phyloP scores from a whole-genome alignment of 2,113 vertebrate genomes.

The Syngnathoides biaculeatus region DNA sequence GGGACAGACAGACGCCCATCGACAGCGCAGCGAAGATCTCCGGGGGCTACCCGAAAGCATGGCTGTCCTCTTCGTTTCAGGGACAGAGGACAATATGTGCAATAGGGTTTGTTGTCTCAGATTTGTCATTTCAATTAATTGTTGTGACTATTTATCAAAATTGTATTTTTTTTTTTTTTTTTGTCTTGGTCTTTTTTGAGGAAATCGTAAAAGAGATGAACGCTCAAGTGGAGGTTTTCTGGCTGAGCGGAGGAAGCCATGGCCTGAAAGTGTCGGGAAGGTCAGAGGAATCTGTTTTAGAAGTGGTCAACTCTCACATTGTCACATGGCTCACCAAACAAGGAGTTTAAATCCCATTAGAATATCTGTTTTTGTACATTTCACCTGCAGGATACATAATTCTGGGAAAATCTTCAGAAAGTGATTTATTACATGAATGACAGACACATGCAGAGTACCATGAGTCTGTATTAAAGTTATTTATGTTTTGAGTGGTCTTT shows the following conservation, averaged over 20 bases:
- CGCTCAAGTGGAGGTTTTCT: constrained; percentile 77
- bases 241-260: constrained; percentile 86
- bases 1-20: constrained; percentile 74
- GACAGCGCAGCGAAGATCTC: constrained; percentile 83
- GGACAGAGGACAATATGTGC: constrained; percentile 90
- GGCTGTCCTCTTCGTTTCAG: constrained; percentile 86
- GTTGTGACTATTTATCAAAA: background rate
- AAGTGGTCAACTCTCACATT: constrained; percentile 81
- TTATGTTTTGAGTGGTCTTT: too few species aligned
- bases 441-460: too few species aligned
- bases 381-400: too few species aligned
- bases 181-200: constrained; percentile 76
- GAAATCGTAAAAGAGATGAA: constrained; percentile 76
- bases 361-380: background rate
- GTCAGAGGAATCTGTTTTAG: constrained; percentile 76
- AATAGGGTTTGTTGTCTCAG: constrained; percentile 71
- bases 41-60: constrained; percentile 65
- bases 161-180: constrained; percentile 14
- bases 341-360: background rate
- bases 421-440: too few species aligned
- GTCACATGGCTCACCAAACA: constrained; percentile 77
- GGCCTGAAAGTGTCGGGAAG: constrained; percentile 82
- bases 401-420: too few species aligned
- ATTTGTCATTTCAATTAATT: background rate
- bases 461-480: too few species aligned